These are phyloP conservation scores for Pyrocoelia pectoralis DNA, from an alignment of 2,888 invertebrate genomes.

Conservation along the genomic window DNA sequence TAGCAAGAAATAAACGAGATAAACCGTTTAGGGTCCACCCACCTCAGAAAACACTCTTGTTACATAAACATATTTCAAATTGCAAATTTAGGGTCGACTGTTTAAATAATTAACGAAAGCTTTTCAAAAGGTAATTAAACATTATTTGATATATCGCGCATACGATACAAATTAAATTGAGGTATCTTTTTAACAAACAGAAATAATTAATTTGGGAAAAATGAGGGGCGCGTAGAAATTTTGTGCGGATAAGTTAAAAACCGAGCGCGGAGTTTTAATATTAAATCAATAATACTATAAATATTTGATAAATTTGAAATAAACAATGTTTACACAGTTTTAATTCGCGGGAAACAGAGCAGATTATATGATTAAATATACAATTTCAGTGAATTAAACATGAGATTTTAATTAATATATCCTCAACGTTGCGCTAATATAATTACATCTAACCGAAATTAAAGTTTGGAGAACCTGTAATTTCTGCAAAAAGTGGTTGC, in stretches of 20 bases:
- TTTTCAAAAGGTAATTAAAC: neutral
- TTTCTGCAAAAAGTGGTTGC: constrained; percentile 43
- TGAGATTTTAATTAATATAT: constrained; percentile 61
- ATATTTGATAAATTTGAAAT: constrained; percentile 55
- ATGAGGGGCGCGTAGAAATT: constrained; percentile 25
- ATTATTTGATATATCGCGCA: neutral
- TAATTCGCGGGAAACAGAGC: constrained; percentile 58
- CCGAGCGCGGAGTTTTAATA: constrained; percentile 28
- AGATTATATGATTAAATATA: constrained; percentile 61
- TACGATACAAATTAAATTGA: neutral
- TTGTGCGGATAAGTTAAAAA: constrained; percentile 30
- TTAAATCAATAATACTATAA: constrained; percentile 50
- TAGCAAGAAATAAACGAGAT: neutral
- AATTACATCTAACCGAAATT: constrained; percentile 55
- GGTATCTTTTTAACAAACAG: constrained; percentile 22
- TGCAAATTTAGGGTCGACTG: neutral
- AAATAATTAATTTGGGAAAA: constrained; percentile 26
- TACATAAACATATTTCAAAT: neutral
- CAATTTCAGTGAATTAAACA: constrained; percentile 60
- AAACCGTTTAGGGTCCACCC: neutral
- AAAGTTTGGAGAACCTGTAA: constrained; percentile 51
- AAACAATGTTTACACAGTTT: constrained; percentile 58
- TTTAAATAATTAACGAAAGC: neutral
- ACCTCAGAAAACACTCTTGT: neutral
- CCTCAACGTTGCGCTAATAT: constrained; percentile 53